These are phyloP conservation scores for Stigmatopora nigra DNA, from an alignment of 2,113 vertebrate genomes.

Conservation along the genomic window DNA sequence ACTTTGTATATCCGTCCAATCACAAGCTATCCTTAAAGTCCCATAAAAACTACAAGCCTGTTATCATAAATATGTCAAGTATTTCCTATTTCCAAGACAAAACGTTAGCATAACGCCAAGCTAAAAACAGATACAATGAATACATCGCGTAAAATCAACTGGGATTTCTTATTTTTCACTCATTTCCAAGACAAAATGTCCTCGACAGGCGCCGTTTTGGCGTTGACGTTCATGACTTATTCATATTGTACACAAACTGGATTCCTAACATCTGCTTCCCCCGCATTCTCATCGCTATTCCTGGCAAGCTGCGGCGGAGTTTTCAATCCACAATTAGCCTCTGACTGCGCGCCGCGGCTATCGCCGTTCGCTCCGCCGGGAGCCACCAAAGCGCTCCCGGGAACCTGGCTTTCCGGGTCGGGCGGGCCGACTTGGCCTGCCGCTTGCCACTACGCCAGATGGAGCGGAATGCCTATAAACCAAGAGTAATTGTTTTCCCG, in stretches of 20 bases:
- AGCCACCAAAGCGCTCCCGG: conserved; percentile 35
- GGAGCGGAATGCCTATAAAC: conserved; percentile 24
- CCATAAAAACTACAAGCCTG: too few relatives aligned
- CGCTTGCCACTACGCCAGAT: conserved; percentile 26
- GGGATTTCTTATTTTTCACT: too few relatives aligned
- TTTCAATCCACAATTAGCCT: conserved; percentile 57
- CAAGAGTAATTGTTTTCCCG: conserved; percentile 57
- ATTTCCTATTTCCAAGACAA: too few relatives aligned
- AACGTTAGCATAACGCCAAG: too few relatives aligned
- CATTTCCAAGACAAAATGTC: too few relatives aligned
- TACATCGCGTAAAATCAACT: too few relatives aligned
- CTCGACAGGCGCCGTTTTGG: too few relatives aligned
- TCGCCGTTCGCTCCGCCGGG: conserved; percentile 8
- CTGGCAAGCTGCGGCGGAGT: conserved; percentile 25
- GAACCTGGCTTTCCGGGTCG: conserved; percentile 41
- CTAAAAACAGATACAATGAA: too few relatives aligned
- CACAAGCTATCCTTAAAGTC: too few relatives aligned
- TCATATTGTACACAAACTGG: conserved; percentile 49
- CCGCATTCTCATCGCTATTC: conserved; percentile 45
- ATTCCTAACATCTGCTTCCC: conserved; percentile 35
- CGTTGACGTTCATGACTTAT: conserved; percentile 45
- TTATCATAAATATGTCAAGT: too few relatives aligned
- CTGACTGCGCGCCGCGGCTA: conserved; percentile 28
- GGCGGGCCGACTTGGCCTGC: conserved; percentile 20
- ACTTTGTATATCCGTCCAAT: too few relatives aligned